Evolutionary conservation across 2,888 invertebrate species (phyloP).

Genomic region (Antheraea assamensis): DNA sequence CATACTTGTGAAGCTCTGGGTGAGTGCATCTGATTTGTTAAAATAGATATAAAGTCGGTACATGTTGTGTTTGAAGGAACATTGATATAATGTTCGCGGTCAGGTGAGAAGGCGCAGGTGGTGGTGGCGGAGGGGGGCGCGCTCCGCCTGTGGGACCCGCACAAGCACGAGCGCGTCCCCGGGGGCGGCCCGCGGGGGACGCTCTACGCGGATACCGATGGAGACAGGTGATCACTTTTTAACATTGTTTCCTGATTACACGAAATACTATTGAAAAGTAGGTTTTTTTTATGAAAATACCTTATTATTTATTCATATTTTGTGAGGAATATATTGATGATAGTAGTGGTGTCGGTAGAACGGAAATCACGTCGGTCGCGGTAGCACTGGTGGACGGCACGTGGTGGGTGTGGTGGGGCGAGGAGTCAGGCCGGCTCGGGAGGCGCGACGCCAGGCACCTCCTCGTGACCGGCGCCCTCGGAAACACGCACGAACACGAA

Average conservation of each 20-base stretch:
- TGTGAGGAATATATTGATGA: no score
- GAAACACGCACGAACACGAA: constrained; percentile 23
- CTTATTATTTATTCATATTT: no score
- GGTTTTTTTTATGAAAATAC: no score
- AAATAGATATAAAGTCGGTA: background rate
- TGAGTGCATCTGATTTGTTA: constrained; percentile 24
- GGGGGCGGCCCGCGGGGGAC: constrained; percentile 23
- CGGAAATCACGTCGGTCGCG: constrained; percentile 50
- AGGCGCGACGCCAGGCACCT: constrained; percentile 34
- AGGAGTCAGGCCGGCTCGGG: constrained; percentile 47
- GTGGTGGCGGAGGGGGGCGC: constrained; percentile 85
- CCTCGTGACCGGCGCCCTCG: constrained; percentile 26
- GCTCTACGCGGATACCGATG: constrained; percentile 5
- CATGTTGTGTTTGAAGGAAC: background rate
- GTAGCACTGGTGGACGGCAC: constrained; percentile 47
- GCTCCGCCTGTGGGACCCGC: constrained; percentile 84
- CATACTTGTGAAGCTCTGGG: constrained; percentile 81
- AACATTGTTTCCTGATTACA: background rate
- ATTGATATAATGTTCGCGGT: background rate
- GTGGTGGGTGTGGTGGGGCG: constrained; percentile 70
- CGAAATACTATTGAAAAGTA: background rate
- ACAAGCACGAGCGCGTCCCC: constrained; percentile 68
- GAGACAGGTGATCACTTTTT: background rate
- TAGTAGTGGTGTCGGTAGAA: constrained; percentile 25
- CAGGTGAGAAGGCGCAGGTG: constrained; percentile 83